A percentile compares a stretch with the other conserved stretches of the same genome.
These are phyloP conservation scores for Myrmecophaga tridactyla DNA, from an alignment of 2,113 vertebrate species.

Conservation along the genomic window DNA sequence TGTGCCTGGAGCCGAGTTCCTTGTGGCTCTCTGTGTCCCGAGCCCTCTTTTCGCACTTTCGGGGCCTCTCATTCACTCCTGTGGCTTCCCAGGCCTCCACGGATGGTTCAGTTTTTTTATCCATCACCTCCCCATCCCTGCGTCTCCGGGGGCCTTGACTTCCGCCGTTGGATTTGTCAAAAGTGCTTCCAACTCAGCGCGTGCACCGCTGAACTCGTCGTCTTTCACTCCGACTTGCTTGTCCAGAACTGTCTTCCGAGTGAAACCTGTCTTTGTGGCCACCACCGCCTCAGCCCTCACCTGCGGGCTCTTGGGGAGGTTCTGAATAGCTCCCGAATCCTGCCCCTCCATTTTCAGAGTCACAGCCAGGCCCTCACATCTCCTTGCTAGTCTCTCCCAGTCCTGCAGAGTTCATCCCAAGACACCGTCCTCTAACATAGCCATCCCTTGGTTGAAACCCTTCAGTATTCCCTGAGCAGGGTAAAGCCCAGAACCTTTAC, in stretches of 20 bases:
- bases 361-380: not conserved
- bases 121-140: no score
- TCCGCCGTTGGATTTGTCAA: not conserved
- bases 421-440: not conserved
- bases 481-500: not conserved
- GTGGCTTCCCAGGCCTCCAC: not conserved
- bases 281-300: not conserved
- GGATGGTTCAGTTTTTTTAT: not conserved
- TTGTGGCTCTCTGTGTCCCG: not conserved
- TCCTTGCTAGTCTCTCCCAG: not conserved
- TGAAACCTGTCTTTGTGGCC: not conserved
- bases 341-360: not conserved
- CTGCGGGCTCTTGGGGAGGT: not conserved
- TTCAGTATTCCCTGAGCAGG: no score
- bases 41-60: not conserved
- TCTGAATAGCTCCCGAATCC: not conserved
- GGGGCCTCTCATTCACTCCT: not conserved
- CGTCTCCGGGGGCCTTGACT: not conserved
- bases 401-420: not conserved
- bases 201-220: not conserved
- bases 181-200: not conserved
- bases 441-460: not conserved
- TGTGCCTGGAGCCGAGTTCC: not conserved
- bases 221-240: not conserved
- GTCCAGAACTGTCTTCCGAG: not conserved